These are phyloP conservation scores for Xerus rutilus DNA, from an alignment of 2,797 vertebrate genomes.

Conservation along the genomic window DNA sequence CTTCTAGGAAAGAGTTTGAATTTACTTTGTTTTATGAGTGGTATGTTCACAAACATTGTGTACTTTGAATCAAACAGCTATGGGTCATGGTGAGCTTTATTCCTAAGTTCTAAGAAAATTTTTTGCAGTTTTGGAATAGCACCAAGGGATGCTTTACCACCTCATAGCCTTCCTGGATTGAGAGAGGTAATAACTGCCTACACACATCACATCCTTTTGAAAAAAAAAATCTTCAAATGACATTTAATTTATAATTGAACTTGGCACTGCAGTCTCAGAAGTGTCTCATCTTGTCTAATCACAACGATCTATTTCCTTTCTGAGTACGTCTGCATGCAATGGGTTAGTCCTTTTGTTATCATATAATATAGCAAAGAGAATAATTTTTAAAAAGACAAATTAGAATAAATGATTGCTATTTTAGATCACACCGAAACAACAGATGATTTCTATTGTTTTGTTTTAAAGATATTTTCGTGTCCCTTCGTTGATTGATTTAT, in stretches of 20 bases:
- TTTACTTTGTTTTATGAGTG: background rate
- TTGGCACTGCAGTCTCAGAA: constrained; percentile 16
- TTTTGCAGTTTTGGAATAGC: constrained; percentile 46
- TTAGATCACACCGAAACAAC: background rate
- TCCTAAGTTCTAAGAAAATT: constrained; percentile 46
- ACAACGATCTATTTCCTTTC: constrained; percentile 40
- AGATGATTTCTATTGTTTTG: background rate
- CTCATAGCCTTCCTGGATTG: background rate
- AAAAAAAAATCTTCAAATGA: constrained; percentile 2
- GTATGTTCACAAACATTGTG: background rate
- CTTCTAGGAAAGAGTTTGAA: constrained; percentile 32
- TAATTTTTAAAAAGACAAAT: constrained; percentile 13
- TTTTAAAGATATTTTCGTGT: background rate
- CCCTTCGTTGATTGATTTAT: background rate
- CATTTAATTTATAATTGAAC: constrained; percentile 69
- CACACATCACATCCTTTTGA: constrained; percentile 59
- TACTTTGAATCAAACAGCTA: background rate
- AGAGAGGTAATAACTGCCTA: constrained; percentile 54
- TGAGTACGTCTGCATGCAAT: background rate
- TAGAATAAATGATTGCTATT: background rate
- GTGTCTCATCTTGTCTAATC: constrained; percentile 57
- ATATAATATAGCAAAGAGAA: background rate
- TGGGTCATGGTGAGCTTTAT: background rate
- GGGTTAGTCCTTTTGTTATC: background rate
- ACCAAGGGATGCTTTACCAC: constrained; percentile 35